Evolutionary conservation across 2,888 invertebrate species (phyloP).

Genomic region (Coleophora flavipennella): DNA sequence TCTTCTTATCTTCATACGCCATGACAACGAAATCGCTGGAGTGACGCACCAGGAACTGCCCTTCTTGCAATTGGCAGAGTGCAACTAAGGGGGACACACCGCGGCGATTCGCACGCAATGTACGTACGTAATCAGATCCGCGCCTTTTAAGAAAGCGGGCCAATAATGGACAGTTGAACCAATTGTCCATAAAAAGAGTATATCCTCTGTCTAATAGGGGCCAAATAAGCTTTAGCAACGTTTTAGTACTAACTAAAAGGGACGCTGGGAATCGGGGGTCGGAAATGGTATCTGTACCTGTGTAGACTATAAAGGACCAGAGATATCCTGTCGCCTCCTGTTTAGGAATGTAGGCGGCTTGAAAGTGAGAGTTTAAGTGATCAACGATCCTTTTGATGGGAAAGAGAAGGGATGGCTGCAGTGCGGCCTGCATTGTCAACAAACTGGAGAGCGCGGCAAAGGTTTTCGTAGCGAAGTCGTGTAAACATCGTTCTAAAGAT

Average conservation of each 20-base stretch:
- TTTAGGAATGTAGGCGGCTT: conserved; percentile 3
- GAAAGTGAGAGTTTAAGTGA: conserved; percentile 5
- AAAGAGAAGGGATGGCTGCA: neutral
- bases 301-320: conserved; percentile 12
- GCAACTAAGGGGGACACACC: conserved; percentile 5
- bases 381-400: conserved; percentile 10
- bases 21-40: no score
- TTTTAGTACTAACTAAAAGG: neutral
- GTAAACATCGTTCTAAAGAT: conserved; percentile 13
- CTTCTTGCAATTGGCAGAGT: neutral
- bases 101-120: conserved; percentile 4
- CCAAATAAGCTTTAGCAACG: neutral
- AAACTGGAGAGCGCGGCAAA: conserved; percentile 15
- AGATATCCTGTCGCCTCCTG: conserved; percentile 13
- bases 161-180: conserved; percentile 8
- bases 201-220: neutral
- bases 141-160: conserved; percentile 11
- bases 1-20: no score
- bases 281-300: conserved; percentile 2
- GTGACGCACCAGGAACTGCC: no score
- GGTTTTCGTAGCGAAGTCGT: conserved; percentile 9
- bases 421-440: conserved; percentile 6
- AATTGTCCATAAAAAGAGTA: conserved; percentile 7
- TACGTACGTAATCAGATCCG: conserved; percentile 14
- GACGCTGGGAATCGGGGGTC: no score